A percentile compares a stretch with the other conserved stretches of the same genome.
Evolutionary conservation across 2,113 vertebrate species (phyloP).

Genomic region (Archilochus colubris): DNA sequence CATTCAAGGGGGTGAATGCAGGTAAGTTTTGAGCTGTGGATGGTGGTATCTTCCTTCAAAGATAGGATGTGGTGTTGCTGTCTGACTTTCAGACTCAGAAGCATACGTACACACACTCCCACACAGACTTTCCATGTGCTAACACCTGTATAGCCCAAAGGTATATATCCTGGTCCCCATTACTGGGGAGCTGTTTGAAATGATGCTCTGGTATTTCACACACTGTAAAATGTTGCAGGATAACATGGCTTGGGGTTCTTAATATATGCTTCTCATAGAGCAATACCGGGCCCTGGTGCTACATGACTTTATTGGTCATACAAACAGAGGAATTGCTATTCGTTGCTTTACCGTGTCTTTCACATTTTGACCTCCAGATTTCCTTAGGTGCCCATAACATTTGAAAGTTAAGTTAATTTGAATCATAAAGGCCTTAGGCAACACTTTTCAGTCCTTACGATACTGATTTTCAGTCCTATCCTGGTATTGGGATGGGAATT

Average conservation of each 20-base stretch:
- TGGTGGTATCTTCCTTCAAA: background rate
- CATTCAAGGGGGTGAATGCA: background rate
- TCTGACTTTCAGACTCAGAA: background rate
- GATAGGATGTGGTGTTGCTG: background rate
- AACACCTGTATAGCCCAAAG: background rate
- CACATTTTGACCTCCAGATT: background rate
- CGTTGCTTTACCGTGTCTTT: background rate
- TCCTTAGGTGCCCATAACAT: background rate
- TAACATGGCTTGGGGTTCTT: background rate
- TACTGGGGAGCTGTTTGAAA: background rate
- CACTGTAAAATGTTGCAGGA: background rate
- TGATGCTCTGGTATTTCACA: background rate
- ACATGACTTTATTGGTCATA: background rate
- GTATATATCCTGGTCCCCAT: background rate
- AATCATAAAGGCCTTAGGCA: background rate
- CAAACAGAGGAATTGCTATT: background rate
- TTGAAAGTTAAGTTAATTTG: background rate
- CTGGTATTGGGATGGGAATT: background rate
- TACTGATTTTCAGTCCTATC: background rate
- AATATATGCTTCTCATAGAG: background rate
- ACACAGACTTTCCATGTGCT: background rate
- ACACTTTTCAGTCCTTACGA: background rate
- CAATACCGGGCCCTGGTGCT: background rate
- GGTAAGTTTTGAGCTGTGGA: background rate
- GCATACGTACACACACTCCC: background rate